Evolutionary conservation across 2,113 vertebrate species (phyloP).

Genomic region (Australoheros scitulus): DNA sequence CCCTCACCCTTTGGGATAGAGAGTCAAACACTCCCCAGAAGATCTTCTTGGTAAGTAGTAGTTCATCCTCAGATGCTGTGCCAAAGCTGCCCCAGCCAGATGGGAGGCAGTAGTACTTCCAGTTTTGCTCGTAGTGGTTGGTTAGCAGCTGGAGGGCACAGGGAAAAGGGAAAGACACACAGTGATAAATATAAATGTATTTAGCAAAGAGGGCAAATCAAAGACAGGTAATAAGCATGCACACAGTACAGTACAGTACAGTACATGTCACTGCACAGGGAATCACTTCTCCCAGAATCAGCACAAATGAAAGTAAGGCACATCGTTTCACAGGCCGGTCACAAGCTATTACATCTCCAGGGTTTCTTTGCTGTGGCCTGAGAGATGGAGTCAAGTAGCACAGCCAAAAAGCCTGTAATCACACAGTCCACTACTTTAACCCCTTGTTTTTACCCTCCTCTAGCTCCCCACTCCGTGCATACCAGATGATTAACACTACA

Average conservation of each 20-base stretch:
- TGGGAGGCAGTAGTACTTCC: conserved; percentile 98
- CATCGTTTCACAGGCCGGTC: conserved; percentile 25
- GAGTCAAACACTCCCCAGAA: conserved; percentile 99
- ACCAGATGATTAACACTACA: conserved; percentile 30
- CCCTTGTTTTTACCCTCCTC: conserved; percentile 21
- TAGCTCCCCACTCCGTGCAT: conserved; percentile 3
- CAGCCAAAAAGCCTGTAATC: conserved; percentile 54
- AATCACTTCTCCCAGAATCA: conserved; percentile 6
- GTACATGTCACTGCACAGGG: not conserved
- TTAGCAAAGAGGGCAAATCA: not conserved
- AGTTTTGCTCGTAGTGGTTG: conserved; percentile 97
- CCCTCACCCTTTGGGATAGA: conserved; percentile 91
- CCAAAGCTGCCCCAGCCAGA: conserved; percentile 94
- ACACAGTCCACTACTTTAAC: conserved; percentile 46
- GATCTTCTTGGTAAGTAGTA: conserved; percentile 97
- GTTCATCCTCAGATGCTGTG: conserved; percentile 92
- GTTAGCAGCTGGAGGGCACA: conserved; percentile 87
- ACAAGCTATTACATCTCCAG: conserved; percentile 36
- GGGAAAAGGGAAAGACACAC: conserved; percentile 20
- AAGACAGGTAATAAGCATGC: not conserved
- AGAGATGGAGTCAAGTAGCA: conserved; percentile 31
- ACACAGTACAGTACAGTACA: not conserved
- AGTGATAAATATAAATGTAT: not conserved
- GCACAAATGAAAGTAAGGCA: not conserved
- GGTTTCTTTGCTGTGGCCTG: conserved; percentile 41